phyloP scores from a whole-genome alignment of 23 tunicate species.

The Ciona savignyi region DNA sequence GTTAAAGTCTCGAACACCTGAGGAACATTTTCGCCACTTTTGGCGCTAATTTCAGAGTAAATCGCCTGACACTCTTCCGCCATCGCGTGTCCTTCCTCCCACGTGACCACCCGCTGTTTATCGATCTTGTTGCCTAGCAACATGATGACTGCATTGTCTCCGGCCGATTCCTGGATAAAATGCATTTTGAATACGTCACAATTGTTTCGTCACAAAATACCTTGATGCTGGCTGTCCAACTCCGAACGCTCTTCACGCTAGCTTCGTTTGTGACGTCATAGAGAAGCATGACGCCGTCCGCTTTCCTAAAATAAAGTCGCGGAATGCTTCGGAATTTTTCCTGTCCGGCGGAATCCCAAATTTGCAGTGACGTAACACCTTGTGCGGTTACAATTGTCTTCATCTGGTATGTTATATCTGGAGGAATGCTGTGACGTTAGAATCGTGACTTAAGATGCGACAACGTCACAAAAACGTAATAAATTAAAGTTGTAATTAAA shows the following conservation, averaged over 20 bases:
- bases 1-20: constrained; percentile 6
- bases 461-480: too few relatives aligned
- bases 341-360: constrained; percentile 75
- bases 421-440: background rate
- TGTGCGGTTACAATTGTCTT: constrained; percentile 2
- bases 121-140: constrained; percentile 19
- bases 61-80: constrained; percentile 3
- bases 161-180: background rate
- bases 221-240: constrained; percentile 17
- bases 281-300: constrained; percentile 25
- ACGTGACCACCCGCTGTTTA: background rate
- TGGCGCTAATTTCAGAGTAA: constrained; percentile 7
- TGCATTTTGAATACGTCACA: background rate
- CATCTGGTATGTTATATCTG: constrained; percentile 11
- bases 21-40: constrained; percentile 17
- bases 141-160: constrained; percentile 7
- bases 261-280: constrained; percentile 35
- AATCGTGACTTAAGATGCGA: too few relatives aligned
- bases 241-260: constrained; percentile 3
- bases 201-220: too few relatives aligned
- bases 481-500: too few relatives aligned
- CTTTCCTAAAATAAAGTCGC: constrained; percentile 21
- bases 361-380: constrained; percentile 18
- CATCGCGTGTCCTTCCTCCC: constrained; percentile 4
- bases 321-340: constrained; percentile 31